phyloP scores from a whole-genome alignment of 2,113 vertebrate genomes.

The Megaleporinus macrocephalus region DNA sequence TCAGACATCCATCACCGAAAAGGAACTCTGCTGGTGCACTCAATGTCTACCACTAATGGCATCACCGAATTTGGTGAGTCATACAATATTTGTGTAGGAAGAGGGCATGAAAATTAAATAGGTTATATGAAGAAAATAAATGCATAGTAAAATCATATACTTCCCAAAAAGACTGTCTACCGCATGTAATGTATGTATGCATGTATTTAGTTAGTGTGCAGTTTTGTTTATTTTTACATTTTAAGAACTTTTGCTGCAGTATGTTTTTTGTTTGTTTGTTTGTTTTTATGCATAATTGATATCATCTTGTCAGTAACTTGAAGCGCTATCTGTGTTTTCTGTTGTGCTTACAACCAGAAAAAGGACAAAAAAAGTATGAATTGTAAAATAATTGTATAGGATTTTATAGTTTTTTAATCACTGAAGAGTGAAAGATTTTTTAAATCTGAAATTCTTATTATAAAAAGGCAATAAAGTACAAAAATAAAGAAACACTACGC shows the following conservation, averaged over 20 bases:
- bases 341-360: slow-evolving; percentile 54
- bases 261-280: slow-evolving; percentile 46
- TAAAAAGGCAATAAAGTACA: slow-evolving; percentile 67
- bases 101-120: slow-evolving; percentile 74
- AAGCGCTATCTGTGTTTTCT: slow-evolving; percentile 64
- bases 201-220: slow-evolving; percentile 72
- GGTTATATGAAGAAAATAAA: slow-evolving; percentile 65
- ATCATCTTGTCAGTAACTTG: slow-evolving; percentile 59
- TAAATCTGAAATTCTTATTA: slow-evolving; percentile 69
- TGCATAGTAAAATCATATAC: slow-evolving; percentile 70
- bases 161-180: slow-evolving; percentile 75
- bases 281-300: slow-evolving; percentile 69
- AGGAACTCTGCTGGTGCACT: slow-evolving; percentile 7
- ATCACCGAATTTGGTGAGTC: slow-evolving; percentile 63
- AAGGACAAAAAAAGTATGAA: slow-evolving; percentile 69
- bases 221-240: slow-evolving; percentile 67
- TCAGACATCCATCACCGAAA: slow-evolving; percentile 3
- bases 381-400: slow-evolving; percentile 77
- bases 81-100: slow-evolving; percentile 72
- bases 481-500: slow-evolving; percentile 62
- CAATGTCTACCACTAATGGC: slow-evolving; percentile 39
- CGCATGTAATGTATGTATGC: slow-evolving; percentile 80
- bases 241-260: slow-evolving; percentile 39
- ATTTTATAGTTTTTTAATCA: slow-evolving; percentile 81
- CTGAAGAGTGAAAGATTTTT: slow-evolving; percentile 65